These are phyloP conservation scores for Thysanoteuthis rhombus DNA, from an alignment of 2,888 invertebrate genomes.

Conservation along the genomic window DNA sequence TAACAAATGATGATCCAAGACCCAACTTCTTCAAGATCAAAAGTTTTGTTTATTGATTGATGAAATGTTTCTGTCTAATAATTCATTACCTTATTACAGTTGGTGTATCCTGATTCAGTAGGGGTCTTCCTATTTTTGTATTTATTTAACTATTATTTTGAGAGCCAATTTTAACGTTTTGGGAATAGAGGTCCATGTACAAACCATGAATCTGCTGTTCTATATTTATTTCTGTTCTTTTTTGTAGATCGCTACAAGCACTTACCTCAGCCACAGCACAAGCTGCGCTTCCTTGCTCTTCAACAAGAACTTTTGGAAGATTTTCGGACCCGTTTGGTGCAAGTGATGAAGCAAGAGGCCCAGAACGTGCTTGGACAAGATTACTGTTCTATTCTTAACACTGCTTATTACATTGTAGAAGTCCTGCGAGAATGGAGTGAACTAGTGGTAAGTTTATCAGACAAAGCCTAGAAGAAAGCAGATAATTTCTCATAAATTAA, in stretches of 20 bases:
- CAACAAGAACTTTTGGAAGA: constrained; percentile 91
- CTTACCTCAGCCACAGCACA: constrained; percentile 77
- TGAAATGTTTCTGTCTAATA: too few species aligned
- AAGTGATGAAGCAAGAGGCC: constrained; percentile 76
- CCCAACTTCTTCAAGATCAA: too few species aligned
- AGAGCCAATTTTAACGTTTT: too few species aligned
- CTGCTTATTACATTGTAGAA: constrained; percentile 77
- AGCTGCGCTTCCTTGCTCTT: constrained; percentile 82
- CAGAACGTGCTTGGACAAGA: constrained; percentile 71
- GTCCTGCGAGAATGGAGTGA: constrained; percentile 83
- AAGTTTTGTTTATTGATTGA: too few species aligned
- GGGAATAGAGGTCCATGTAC: too few species aligned
- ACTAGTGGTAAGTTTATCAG: constrained; percentile 71
- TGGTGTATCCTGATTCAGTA: too few species aligned
- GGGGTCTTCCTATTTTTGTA: too few species aligned
- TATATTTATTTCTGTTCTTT: background rate
- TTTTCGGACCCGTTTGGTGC: constrained; percentile 85
- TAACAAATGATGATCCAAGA: too few species aligned
- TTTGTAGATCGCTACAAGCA: constrained; percentile 79
- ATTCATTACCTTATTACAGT: too few species aligned
- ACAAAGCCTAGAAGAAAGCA: background rate
- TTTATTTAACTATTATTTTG: too few species aligned
- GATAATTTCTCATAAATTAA: background rate
- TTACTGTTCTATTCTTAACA: constrained; percentile 79
- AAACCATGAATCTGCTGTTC: background rate